A percentile compares a stretch with the other conserved stretches of the same genome.
These are phyloP conservation scores for Silurus glanis DNA, from an alignment of 2,113 vertebrate species.

Conservation along the genomic window DNA sequence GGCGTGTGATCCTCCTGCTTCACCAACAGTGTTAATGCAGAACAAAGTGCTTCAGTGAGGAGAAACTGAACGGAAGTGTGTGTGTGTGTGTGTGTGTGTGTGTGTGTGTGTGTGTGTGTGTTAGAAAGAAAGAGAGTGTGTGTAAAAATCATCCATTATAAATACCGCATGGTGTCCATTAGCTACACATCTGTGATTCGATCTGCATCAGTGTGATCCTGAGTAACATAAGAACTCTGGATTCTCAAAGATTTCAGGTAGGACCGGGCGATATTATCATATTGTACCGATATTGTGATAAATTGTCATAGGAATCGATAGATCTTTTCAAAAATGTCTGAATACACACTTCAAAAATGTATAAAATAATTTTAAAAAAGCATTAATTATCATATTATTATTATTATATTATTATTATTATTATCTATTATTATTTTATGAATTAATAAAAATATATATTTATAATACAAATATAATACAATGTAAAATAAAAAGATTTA, in stretches of 20 bases:
- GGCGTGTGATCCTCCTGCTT: neutral
- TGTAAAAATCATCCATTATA: neutral
- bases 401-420: too few relatives aligned
- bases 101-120: neutral
- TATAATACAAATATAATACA: too few relatives aligned
- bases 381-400: too few relatives aligned
- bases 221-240: neutral
- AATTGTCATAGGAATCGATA: too few relatives aligned
- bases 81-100: constrained; percentile 11
- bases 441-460: too few relatives aligned
- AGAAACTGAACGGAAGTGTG: neutral
- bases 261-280: too few relatives aligned
- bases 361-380: too few relatives aligned
- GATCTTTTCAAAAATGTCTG: too few relatives aligned
- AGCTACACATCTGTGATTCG: constrained; percentile 3
- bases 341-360: too few relatives aligned
- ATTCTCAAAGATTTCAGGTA: neutral
- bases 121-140: neutral
- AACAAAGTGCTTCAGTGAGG: neutral
- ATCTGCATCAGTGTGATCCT: neutral
- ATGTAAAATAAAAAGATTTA: too few relatives aligned
- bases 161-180: constrained; percentile 7
- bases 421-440: too few relatives aligned
- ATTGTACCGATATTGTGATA: too few relatives aligned
- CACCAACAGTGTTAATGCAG: neutral